Evolutionary conservation across 2,888 invertebrate genomes (phyloP).

Genomic region (Frankliniella fusca): DNA sequence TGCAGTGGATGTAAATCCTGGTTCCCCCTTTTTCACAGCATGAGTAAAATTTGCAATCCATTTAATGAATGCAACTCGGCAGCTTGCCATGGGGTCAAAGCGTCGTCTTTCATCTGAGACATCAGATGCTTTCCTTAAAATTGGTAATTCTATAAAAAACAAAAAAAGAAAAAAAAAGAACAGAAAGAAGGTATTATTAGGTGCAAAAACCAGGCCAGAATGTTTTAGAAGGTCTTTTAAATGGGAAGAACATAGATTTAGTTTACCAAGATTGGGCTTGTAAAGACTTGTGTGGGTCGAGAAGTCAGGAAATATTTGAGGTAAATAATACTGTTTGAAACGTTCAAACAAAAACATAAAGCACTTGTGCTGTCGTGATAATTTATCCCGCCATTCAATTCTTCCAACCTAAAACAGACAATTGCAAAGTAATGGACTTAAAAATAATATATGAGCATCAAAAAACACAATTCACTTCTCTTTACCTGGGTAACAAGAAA

Average conservation of each 20-base stretch:
- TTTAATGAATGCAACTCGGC: slow-evolving; percentile 80
- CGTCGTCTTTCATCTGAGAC: slow-evolving; percentile 46
- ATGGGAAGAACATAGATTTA: slow-evolving; percentile 8
- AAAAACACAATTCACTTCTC: slow-evolving; percentile 23
- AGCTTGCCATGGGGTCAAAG: slow-evolving; percentile 64
- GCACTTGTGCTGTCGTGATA: slow-evolving; percentile 72
- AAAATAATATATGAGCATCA: slow-evolving; percentile 13
- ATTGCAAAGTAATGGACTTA: slow-evolving; percentile 23
- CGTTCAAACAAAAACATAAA: slow-evolving; percentile 89
- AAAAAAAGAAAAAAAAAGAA: slow-evolving; percentile 33
- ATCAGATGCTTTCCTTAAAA: slow-evolving; percentile 62
- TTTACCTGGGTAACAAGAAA: slow-evolving; percentile 81
- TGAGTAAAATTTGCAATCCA: slow-evolving; percentile 85
- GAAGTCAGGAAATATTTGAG: slow-evolving; percentile 85
- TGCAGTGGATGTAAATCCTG: neutral
- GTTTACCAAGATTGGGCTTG: slow-evolving; percentile 70
- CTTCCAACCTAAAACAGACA: slow-evolving; percentile 60
- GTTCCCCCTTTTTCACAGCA: slow-evolving; percentile 55
- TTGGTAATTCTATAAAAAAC: slow-evolving; percentile 61
- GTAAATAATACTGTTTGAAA: slow-evolving; percentile 86
- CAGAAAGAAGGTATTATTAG: slow-evolving; percentile 20
- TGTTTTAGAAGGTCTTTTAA: neutral
- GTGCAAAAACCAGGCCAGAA: neutral
- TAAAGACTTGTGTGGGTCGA: slow-evolving; percentile 74
- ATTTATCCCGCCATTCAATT: slow-evolving; percentile 84